phyloP scores from a whole-genome alignment of 2,113 vertebrate genomes.

The Papio anubis region DNA sequence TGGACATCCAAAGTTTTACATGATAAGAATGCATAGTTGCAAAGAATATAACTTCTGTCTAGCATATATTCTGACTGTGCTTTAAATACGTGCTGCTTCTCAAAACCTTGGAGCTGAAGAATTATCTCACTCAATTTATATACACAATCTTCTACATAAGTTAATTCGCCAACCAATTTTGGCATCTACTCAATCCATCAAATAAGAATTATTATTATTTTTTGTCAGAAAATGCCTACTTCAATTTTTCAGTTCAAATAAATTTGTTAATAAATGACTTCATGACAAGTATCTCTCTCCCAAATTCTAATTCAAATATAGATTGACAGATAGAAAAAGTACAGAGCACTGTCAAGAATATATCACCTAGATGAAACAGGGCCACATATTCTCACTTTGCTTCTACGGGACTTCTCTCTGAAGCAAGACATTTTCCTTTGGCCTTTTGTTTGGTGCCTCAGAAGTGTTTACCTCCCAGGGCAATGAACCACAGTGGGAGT shows the following conservation, averaged over 20 bases:
- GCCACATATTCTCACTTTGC: background rate
- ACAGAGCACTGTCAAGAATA: background rate
- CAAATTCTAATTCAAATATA: background rate
- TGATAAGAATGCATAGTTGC: background rate
- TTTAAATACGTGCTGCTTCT: background rate
- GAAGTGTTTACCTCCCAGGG: background rate
- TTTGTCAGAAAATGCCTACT: background rate
- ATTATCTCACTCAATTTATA: background rate
- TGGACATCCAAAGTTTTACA: background rate
- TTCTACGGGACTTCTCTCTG: background rate
- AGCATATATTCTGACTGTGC: background rate
- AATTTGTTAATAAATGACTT: background rate
- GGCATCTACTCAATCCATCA: background rate
- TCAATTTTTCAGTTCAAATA: background rate
- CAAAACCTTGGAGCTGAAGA: background rate
- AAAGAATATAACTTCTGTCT: background rate
- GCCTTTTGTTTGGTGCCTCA: background rate
- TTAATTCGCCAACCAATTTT: background rate
- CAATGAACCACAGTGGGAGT: background rate
- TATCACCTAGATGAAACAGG: background rate
- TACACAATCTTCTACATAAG: background rate
- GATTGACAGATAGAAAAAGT: background rate
- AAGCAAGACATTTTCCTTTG: background rate
- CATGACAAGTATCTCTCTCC: background rate
- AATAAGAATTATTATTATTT: background rate